These are phyloP conservation scores for Cephalopterus ornatus DNA, from an alignment of 2,113 vertebrate species.

Conservation along the genomic window DNA sequence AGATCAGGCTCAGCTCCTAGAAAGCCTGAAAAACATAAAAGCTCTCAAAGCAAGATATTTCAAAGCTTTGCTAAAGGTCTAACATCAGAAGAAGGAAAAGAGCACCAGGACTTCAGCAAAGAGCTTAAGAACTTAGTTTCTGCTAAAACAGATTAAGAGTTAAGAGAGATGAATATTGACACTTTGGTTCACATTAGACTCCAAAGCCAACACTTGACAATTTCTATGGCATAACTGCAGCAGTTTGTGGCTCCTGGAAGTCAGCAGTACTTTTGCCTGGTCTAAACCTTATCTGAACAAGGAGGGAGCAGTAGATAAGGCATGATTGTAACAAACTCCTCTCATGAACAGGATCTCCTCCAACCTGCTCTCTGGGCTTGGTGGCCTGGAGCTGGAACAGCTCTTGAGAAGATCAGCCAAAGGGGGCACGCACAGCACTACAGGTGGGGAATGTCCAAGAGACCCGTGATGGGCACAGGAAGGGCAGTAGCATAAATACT, in stretches of 20 bases:
- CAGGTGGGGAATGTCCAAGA: background rate
- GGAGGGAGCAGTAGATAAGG: background rate
- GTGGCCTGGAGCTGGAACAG: background rate
- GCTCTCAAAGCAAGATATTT: background rate
- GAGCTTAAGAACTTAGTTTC: background rate
- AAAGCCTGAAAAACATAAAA: background rate
- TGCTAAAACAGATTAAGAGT: background rate
- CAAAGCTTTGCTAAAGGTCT: background rate
- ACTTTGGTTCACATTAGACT: background rate
- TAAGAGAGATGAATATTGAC: background rate
- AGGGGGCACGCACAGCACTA: background rate
- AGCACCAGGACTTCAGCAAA: background rate
- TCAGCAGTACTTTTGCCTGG: background rate
- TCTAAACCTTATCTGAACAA: background rate
- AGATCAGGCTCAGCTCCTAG: background rate
- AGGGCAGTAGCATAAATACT: background rate
- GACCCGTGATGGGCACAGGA: background rate
- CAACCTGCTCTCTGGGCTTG: background rate
- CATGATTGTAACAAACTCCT: background rate
- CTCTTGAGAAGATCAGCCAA: background rate
- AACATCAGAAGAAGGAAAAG: background rate
- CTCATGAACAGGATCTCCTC: accelerated
- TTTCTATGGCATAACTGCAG: background rate
- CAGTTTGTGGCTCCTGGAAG: background rate
- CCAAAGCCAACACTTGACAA: background rate